Evolutionary conservation across 1,140 invertebrate species (phyloP), one percentile per base, ranked within the genome.

Genomic region (Caerostris darwini): DNA sequence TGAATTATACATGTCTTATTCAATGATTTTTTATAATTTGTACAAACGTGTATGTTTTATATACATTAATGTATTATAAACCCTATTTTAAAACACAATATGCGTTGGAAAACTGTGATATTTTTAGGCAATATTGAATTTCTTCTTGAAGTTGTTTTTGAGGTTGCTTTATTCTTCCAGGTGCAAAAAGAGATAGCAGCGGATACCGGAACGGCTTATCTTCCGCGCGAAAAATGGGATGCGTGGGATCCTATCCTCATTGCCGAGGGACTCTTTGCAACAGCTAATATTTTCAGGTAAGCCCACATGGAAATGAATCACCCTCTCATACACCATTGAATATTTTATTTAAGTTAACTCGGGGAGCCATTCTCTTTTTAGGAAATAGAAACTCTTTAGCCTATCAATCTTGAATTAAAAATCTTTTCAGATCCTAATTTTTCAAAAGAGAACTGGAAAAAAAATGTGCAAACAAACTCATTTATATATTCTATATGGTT

Each of bases 221-320:
- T 96, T 53, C 95, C 96, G 56, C 95, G 97, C 8, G 96, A 96
- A 92, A 94, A 96, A 54, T 97, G 97, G 97, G 96, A 97, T 95
- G 96, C 97, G 5, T 97, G 96, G 96, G 97, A 97, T 95, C 97
- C 97, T n/a, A 97, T 97, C 95, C 96, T 97, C 8, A 97, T 97
- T n/a, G 96, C 97, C 5, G 97, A 97, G 95, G 97, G 97, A 34
- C 96, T 97, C 64, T 97, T 97, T 95, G 97, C 97, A 5, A 97
- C 97, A 7, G 97, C 97, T 92, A 97, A 97, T 95, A 97, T 97
- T 95, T 97, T 97, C 95, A 97, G 96, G 96, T 96, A 93, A 93
- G 71, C 17, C 14, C 19, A 17, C 67, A 69, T 19, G 67, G 7
- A 77, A 77, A 77, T 77, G 53, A 77, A 77, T 14, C 6, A n/a